These are phyloP conservation scores for Tigriopus californicus DNA, from an alignment of 2,888 invertebrate genomes.

Conservation along the genomic window DNA sequence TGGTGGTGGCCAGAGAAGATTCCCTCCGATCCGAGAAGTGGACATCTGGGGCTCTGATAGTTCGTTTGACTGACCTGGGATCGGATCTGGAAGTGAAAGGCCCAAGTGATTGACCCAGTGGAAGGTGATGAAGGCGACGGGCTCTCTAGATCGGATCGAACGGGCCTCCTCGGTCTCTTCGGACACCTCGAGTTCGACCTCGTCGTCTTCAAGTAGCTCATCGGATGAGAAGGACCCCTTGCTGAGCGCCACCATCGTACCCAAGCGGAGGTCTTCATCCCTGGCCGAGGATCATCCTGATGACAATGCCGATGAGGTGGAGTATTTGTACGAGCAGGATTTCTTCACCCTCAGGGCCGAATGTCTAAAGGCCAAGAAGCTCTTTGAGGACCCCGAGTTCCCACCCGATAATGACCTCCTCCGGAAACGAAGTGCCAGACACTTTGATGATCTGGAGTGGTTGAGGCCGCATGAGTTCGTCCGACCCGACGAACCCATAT, in stretches of 20 bases:
- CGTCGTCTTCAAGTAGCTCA: not conserved
- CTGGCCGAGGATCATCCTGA: not conserved
- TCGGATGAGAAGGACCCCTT: not conserved
- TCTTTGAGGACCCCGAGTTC: constrained; percentile 15
- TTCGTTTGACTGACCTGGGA: too few species aligned
- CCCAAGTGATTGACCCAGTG: too few species aligned
- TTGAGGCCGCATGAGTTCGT: constrained; percentile 12
- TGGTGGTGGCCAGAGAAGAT: too few species aligned
- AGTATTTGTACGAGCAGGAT: constrained; percentile 14
- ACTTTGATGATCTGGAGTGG: constrained; percentile 13
- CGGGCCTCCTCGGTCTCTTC: too few species aligned
- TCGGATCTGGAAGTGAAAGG: too few species aligned
- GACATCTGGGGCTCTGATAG: too few species aligned
- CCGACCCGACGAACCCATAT: constrained; percentile 4
- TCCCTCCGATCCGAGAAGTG: too few species aligned
- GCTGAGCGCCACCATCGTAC: not conserved
- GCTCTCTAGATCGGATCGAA: not conserved
- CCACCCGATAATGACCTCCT: constrained; percentile 8
- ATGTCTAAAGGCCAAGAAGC: not conserved
- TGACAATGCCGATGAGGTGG: not conserved
- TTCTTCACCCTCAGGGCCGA: constrained; percentile 1
- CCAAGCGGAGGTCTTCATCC: not conserved
- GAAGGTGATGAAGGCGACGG: too few species aligned
- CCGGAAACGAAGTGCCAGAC: not conserved
- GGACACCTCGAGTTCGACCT: not conserved